Evolutionary conservation across 2,113 vertebrate genomes (phyloP), one percentile per base, ranked within the genome.

Genomic region (Chauna torquata): DNA sequence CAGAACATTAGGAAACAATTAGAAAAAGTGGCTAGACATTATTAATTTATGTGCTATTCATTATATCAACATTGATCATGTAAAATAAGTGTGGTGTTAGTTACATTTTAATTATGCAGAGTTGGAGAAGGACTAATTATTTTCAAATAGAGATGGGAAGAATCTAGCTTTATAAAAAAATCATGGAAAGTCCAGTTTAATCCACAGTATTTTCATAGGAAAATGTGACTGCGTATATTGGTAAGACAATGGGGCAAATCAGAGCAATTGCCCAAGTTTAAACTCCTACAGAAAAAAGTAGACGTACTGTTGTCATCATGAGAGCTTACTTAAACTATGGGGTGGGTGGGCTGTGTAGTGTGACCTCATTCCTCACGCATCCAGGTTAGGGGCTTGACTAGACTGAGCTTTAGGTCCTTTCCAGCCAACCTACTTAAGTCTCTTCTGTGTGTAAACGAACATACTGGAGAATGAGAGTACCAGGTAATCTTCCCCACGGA

Each of bases 21-120:
- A 96, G 96, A 96, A 97, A 92, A 97, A 97, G 82, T 97, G 94
- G 75, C 66, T 97, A 95, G 86, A 65, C 57, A 88, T 98, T 98
- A 97, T 90, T 95, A 96, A 94, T 96, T 95, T 96, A 95, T 95
- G 71, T 90, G 42, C 88, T 97, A 92, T 97, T 94, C 68, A 91
- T 96, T 95, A 77, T 57, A 77, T 68, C 87, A 97, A 92, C 90
- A 95, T 95, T 97, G 97, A 97, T 97, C n/a, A 36, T 91, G 92
- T 91, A 70, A 86, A 97, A 77, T 92, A 94, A 96, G 80, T 91
- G 84, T 96, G 86, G 65, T 96, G 90, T 96, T 98, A 95, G 91
- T 96, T 97, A 97, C 55, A 66, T 93, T 89, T 95, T 97, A 96
- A 97, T 92, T 49, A 82, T 65, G 78, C 68, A 32, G 40, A 36